A percentile compares a stretch with the other conserved stretches of the same genome.
These are phyloP conservation scores for Osmerus eperlanus DNA, from an alignment of 2,113 vertebrate species.

Conservation along the genomic window DNA sequence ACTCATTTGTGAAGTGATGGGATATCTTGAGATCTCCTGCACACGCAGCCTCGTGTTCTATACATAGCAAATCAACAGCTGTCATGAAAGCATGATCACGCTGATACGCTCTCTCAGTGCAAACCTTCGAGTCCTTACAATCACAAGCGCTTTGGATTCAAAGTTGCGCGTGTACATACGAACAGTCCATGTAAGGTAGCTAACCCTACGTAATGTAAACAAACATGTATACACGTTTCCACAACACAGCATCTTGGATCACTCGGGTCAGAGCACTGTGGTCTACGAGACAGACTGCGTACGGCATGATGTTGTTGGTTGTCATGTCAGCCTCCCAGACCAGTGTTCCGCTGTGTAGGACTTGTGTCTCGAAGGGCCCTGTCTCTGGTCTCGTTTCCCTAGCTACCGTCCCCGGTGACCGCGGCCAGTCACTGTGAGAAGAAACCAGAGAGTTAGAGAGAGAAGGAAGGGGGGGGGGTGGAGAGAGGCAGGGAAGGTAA, in stretches of 20 bases:
- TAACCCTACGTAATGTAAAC: neutral
- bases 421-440: slow-evolving; percentile 51
- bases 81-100: slow-evolving; percentile 39
- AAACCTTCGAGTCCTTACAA: slow-evolving; percentile 14
- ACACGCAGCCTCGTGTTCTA: slow-evolving; percentile 9
- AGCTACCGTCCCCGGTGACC: slow-evolving; percentile 46
- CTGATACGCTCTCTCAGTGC: slow-evolving; percentile 38
- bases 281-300: no score
- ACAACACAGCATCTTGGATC: no score
- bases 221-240: no score
- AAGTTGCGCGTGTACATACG: slow-evolving; percentile 21
- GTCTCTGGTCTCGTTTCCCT: slow-evolving; percentile 58
- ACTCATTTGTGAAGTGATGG: slow-evolving; percentile 31
- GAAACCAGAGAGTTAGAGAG: slow-evolving; percentile 25
- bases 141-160: neutral
- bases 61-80: slow-evolving; percentile 46
- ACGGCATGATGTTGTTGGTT: neutral
- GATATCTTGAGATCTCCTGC: slow-evolving; percentile 14
- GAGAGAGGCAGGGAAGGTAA: neutral
- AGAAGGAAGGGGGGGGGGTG: neutral
- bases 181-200: slow-evolving; percentile 7
- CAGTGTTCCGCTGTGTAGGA: slow-evolving; percentile 15
- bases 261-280: no score
- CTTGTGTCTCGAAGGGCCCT: slow-evolving; percentile 35
- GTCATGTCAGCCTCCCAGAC: slow-evolving; percentile 27